These are phyloP conservation scores for Pachycephus smyrnensis DNA, from an alignment of 2,888 invertebrate genomes.

Conservation along the genomic window DNA sequence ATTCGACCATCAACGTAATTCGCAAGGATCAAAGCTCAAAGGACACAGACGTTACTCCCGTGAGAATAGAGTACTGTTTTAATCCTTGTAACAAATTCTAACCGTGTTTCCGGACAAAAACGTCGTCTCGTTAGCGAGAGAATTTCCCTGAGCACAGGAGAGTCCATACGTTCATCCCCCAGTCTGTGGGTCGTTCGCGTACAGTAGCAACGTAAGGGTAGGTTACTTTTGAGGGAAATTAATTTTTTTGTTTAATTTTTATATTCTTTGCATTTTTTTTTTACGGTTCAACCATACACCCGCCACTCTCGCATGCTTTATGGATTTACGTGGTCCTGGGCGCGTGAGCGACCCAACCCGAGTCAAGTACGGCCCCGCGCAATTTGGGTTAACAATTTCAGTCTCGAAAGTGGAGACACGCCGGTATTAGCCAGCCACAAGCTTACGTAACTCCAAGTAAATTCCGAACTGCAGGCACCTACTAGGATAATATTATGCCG, in stretches of 20 bases:
- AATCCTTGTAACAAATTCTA: not conserved
- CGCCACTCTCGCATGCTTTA: not conserved
- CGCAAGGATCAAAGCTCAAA: not conserved
- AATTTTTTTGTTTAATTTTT: not conserved
- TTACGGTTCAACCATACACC: no score
- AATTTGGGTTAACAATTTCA: slow-evolving; percentile 46
- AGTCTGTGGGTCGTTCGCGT: not conserved
- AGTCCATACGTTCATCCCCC: not conserved
- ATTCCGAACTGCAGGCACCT: slow-evolving; percentile 47
- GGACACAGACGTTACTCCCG: not conserved
- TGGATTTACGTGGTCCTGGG: not conserved
- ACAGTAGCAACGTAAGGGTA: not conserved
- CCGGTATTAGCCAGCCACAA: slow-evolving; percentile 39
- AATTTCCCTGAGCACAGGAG: not conserved
- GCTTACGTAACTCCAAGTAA: slow-evolving; percentile 32
- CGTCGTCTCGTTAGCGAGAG: not conserved
- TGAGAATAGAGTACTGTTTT: not conserved
- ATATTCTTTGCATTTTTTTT: not conserved
- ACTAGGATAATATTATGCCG: slow-evolving; percentile 54
- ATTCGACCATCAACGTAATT: not conserved
- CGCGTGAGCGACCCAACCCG: not conserved
- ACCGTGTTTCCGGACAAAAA: not conserved
- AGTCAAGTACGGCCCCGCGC: slow-evolving; percentile 15
- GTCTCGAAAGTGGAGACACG: slow-evolving; percentile 37
- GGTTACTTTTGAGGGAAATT: not conserved